Conservation (phyloP, 2,797 vertebrate genomes). For the Myotis findleyi region DNA sequence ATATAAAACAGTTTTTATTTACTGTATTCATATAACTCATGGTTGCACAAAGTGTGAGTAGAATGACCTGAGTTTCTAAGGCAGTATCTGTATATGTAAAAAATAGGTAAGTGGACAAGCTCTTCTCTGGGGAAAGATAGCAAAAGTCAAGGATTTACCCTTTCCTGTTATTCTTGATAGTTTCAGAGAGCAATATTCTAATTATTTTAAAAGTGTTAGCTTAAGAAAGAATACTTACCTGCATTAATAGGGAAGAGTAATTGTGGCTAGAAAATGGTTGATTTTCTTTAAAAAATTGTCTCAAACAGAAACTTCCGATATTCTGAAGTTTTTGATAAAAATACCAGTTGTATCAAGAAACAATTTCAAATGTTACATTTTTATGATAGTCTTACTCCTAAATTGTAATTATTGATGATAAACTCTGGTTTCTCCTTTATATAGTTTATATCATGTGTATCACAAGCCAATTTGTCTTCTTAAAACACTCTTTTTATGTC, state of each 20-base stretch:
- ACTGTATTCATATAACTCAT: background rate
- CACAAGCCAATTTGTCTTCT: background rate
- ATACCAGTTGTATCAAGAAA: background rate
- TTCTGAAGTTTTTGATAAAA: constrained; percentile 52
- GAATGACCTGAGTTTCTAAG: constrained; percentile 38
- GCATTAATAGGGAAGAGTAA: background rate
- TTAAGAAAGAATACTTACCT: constrained; percentile 1
- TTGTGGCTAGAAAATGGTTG: background rate
- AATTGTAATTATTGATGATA: constrained; percentile 11
- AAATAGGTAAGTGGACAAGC: background rate
- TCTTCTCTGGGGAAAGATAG: background rate
- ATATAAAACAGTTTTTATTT: background rate
- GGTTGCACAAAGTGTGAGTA: background rate
- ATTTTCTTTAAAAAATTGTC: background rate
- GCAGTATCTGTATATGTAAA: background rate
- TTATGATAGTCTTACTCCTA: background rate
- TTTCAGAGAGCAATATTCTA: constrained; percentile 21
- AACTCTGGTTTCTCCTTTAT: constrained; percentile 50
- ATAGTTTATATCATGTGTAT: background rate
- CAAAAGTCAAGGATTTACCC: background rate
- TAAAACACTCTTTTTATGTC: constrained; percentile 21
- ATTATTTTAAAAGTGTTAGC: constrained; percentile 33
- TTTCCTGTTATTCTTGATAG: constrained; percentile 19
- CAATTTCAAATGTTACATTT: background rate
- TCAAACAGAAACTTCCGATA: background rate